Evolutionary conservation across 2,888 invertebrate genomes (phyloP).

Genomic region (Hypolimnas misippus): DNA sequence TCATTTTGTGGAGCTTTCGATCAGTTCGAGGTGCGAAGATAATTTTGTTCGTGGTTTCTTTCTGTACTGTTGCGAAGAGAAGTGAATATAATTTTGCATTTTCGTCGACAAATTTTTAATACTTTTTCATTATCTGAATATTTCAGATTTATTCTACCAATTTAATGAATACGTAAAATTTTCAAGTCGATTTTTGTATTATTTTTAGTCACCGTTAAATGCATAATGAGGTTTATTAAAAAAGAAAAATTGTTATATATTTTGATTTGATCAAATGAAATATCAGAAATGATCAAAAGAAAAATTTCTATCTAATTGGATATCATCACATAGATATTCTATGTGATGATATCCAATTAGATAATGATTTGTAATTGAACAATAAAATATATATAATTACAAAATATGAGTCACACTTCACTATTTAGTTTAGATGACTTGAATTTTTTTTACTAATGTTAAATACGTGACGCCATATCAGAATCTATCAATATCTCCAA

Average conservation of each 20-base stretch:
- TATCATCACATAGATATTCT: neutral
- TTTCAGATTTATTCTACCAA: too few relatives aligned
- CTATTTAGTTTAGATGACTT: too few relatives aligned
- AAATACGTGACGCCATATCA: too few relatives aligned
- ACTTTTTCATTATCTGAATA: neutral
- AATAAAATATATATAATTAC: too few relatives aligned
- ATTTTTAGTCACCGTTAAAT: neutral
- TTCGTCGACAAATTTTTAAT: neutral
- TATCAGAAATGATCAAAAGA: neutral
- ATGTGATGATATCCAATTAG: too few relatives aligned
- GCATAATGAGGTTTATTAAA: neutral
- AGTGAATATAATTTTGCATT: neutral
- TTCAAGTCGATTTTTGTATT: neutral
- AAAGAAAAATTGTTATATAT: neutral
- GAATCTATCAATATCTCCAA: too few relatives aligned
- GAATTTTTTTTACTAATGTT: too few relatives aligned
- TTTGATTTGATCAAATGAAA: neutral
- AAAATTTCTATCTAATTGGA: neutral
- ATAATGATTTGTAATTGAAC: too few relatives aligned
- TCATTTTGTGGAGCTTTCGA: slow-evolving; percentile 28
- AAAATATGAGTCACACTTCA: too few relatives aligned
- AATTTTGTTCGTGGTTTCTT: slow-evolving; percentile 9
- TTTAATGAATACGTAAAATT: neutral
- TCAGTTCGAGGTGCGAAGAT: slow-evolving; percentile 15
- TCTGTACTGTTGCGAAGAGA: slow-evolving; percentile 17